phyloP scores from a whole-genome alignment of 2,797 vertebrate genomes.

The Sorex maritimensis region DNA sequence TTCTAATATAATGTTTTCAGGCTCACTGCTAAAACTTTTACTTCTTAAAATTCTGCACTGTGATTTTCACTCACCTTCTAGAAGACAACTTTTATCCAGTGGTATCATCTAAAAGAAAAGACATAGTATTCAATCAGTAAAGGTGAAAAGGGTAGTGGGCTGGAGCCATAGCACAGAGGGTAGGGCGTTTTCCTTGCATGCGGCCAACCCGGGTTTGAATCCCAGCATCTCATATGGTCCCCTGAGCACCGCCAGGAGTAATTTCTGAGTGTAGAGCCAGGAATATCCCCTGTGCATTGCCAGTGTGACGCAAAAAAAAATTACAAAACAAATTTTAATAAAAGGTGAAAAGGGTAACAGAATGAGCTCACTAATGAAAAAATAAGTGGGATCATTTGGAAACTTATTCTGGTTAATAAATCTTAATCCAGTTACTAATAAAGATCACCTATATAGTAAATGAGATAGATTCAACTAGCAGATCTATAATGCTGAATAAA shows the following conservation, averaged over 20 bases:
- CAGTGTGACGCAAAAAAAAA: too few relatives aligned
- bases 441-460: not conserved
- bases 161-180: too few relatives aligned
- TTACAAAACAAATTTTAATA: too few relatives aligned
- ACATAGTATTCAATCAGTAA: not conserved
- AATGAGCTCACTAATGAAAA: not conserved
- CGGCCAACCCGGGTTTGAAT: too few relatives aligned
- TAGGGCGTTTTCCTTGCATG: too few relatives aligned
- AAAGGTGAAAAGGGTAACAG: not conserved
- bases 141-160: not conserved
- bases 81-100: not conserved
- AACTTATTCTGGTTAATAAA: not conserved
- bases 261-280: too few relatives aligned
- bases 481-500: not conserved
- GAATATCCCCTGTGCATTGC: too few relatives aligned
- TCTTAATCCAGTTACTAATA: constrained; percentile 13
- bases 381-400: not conserved
- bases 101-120: not conserved
- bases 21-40: not conserved
- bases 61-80: not conserved
- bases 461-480: not conserved
- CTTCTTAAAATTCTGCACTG: not conserved
- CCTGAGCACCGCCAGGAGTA: too few relatives aligned
- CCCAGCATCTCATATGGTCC: too few relatives aligned
- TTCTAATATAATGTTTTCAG: not conserved